A percentile compares a stretch with the other conserved stretches of the same genome.
These are phyloP conservation scores for Pongo abelii DNA, from an alignment of 2,113 vertebrate genomes.

Conservation along the genomic window DNA sequence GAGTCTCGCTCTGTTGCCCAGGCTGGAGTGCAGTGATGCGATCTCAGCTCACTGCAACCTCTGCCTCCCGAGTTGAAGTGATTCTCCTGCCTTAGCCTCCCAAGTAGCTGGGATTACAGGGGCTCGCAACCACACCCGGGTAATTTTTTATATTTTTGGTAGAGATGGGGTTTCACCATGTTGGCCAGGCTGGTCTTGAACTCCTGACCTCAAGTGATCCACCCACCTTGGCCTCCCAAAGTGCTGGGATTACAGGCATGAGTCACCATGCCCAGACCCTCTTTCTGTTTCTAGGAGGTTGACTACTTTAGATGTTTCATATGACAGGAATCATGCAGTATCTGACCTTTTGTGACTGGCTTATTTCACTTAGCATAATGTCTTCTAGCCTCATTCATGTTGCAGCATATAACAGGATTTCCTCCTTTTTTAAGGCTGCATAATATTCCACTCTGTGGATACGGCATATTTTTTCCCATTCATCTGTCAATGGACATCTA, in stretches of 20 bases:
- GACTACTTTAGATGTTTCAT: background rate
- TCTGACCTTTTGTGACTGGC: background rate
- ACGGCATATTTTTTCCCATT: background rate
- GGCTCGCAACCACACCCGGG: rapidly evolving
- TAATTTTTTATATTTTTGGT: background rate
- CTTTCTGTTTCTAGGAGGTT: background rate
- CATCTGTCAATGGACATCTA: background rate
- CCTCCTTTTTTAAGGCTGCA: background rate
- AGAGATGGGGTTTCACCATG: background rate
- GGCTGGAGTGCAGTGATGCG: too few relatives aligned
- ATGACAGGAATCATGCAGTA: background rate
- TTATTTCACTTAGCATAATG: background rate
- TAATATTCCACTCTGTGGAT: background rate
- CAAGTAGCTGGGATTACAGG: background rate
- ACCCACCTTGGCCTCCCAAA: background rate
- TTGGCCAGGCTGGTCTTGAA: background rate
- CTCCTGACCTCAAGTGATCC: background rate
- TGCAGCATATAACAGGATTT: background rate
- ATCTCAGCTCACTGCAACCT: too few relatives aligned
- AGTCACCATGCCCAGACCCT: background rate
- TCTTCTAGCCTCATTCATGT: background rate
- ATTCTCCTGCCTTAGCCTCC: background rate
- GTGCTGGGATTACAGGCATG: too few relatives aligned
- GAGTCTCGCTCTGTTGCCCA: too few relatives aligned
- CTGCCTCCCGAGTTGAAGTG: rapidly evolving